These are phyloP conservation scores for Diceros bicornis DNA, from an alignment of 2,797 vertebrate species.

Conservation along the genomic window DNA sequence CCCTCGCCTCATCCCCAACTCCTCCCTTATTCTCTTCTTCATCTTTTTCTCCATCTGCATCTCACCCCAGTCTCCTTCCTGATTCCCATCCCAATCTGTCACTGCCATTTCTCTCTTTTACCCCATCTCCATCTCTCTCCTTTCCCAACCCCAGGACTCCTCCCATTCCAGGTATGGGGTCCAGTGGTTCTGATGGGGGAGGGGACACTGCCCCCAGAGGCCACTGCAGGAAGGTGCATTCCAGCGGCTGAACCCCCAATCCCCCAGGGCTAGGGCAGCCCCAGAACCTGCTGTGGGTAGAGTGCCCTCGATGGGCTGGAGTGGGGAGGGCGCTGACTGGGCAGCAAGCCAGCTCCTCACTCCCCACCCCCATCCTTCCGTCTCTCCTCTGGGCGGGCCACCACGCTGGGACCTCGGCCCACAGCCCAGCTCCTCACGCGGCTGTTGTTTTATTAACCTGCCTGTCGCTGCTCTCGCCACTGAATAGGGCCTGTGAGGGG, in stretches of 20 bases:
- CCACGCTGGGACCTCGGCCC: slow-evolving; percentile 81
- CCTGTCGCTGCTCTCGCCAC: slow-evolving; percentile 78
- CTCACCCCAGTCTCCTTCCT: not conserved
- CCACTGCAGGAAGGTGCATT: not conserved
- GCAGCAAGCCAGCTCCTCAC: not conserved
- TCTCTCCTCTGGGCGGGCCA: slow-evolving; percentile 68
- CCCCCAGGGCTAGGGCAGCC: not conserved
- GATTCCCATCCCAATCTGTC: not conserved
- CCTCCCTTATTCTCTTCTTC: not conserved
- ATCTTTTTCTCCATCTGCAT: not conserved
- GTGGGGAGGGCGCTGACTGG: not conserved
- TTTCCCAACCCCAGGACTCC: not conserved
- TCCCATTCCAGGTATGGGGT: not conserved
- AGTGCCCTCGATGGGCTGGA: not conserved
- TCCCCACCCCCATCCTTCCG: slow-evolving; percentile 42
- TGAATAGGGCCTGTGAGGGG: slow-evolving; percentile 78
- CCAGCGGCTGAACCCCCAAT: not conserved
- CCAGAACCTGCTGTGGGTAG: not conserved
- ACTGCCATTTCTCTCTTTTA: not conserved
- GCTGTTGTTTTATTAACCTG: slow-evolving; percentile 86
- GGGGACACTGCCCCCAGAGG: slow-evolving; percentile 49
- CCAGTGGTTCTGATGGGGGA: not conserved
- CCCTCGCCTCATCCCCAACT: not conserved
- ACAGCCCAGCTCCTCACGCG: slow-evolving; percentile 77
- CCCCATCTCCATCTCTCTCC: not conserved